Percentiles rank a stretch among this genome's conserved stretches.
Conservation (phyloP, 2,797 vertebrate species). For the Neomorphus geoffroyi region DNA sequence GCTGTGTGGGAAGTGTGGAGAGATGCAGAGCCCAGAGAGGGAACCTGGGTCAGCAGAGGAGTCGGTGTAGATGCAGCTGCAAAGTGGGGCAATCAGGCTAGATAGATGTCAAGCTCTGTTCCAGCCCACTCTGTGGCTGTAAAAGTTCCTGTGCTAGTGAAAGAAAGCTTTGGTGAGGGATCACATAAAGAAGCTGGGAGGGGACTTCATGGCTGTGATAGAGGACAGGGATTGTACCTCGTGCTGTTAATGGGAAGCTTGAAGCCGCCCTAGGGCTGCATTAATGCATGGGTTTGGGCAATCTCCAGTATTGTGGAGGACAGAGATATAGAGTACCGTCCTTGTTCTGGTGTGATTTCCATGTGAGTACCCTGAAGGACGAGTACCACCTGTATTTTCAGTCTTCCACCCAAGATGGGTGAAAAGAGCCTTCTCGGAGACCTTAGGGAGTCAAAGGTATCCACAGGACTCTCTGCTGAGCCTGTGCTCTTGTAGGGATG, state of each 20-base stretch:
- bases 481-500: background rate
- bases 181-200: background rate
- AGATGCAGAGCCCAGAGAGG: background rate
- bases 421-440: background rate
- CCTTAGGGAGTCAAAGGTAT: background rate
- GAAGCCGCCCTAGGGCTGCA: background rate
- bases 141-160: background rate
- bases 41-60: background rate
- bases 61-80: background rate
- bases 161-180: fast-evolving
- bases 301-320: background rate
- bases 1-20: background rate
- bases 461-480: background rate
- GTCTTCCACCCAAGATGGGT: background rate
- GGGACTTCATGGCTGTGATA: background rate
- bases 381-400: background rate
- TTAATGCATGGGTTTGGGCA: background rate
- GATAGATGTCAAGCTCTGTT: too few relatives aligned
- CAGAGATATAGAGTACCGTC: background rate
- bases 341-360: background rate
- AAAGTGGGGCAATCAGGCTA: too few relatives aligned
- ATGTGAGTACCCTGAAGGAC: background rate
- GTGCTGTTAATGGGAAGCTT: background rate
- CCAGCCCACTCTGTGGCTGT: too few relatives aligned
- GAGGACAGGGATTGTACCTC: background rate